A percentile compares a stretch with the other conserved stretches of the same genome.
Evolutionary conservation across 2,797 vertebrate species (phyloP).

Genomic region (Falco naumanni): DNA sequence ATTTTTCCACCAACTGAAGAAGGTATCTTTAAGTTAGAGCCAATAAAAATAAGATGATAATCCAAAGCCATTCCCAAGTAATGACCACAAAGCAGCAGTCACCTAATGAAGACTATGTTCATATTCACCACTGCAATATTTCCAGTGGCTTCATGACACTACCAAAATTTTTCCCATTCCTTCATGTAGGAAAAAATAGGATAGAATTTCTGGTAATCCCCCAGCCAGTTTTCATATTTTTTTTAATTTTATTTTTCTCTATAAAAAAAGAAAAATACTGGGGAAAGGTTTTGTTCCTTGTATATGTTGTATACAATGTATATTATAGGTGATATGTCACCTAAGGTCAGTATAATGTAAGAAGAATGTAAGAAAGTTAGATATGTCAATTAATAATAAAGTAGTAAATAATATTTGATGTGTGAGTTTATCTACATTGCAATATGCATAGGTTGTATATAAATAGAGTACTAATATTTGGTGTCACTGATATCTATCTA

Average conservation of each 20-base stretch:
- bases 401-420: background rate
- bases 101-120: constrained; percentile 43
- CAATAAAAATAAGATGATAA: constrained; percentile 48
- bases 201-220: constrained; percentile 35
- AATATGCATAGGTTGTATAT: background rate
- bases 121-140: constrained; percentile 30
- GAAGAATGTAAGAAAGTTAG: background rate
- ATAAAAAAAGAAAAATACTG: background rate
- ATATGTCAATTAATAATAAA: background rate
- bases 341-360: background rate
- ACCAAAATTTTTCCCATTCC: background rate
- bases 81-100: constrained; percentile 30
- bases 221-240: background rate
- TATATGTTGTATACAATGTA: background rate
- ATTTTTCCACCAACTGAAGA: constrained; percentile 18
- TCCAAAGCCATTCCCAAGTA: constrained; percentile 48
- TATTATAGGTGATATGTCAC: background rate
- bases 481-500: background rate
- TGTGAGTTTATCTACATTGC: background rate
- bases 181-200: background rate
- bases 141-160: constrained; percentile 13
- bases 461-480: background rate
- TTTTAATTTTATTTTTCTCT: background rate
- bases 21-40: constrained; percentile 47
- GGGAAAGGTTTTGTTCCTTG: background rate